These are phyloP conservation scores for Gallinago nigripennis DNA, from an alignment of 2,797 vertebrate genomes.

Conservation along the genomic window DNA sequence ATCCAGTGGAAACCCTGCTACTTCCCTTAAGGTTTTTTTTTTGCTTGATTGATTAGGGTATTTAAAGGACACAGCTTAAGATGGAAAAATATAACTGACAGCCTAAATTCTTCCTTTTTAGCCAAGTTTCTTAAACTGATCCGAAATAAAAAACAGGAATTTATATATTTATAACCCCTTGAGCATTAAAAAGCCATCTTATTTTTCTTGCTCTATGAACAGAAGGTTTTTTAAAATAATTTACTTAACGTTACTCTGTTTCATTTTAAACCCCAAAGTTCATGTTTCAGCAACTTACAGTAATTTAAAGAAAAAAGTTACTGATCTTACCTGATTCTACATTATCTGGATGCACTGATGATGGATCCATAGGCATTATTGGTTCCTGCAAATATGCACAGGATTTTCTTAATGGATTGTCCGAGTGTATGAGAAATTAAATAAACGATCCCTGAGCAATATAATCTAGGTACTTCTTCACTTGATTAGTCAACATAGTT, in stretches of 20 bases:
- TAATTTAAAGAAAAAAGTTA: not conserved
- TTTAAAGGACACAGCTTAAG: not conserved
- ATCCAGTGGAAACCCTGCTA: not conserved
- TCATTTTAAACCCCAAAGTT: not conserved
- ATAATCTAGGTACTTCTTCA: not conserved
- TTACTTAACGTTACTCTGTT: not conserved
- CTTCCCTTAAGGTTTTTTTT: not conserved
- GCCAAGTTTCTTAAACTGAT: not conserved
- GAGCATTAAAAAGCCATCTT: not conserved
- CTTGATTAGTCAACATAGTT: not conserved
- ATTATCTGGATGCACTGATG: slow-evolving; percentile 76
- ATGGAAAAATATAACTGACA: not conserved
- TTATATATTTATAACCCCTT: not conserved
- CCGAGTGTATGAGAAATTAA: not conserved
- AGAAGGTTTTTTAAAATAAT: not conserved
- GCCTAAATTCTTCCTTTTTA: not conserved
- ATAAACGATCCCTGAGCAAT: not conserved
- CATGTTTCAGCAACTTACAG: not conserved
- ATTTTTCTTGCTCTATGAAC: not conserved
- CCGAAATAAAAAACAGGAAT: not conserved
- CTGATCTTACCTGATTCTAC: slow-evolving; percentile 73
- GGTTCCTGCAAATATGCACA: slow-evolving; percentile 72
- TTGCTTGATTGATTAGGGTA: not conserved
- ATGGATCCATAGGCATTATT: slow-evolving; percentile 77
- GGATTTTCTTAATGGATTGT: not conserved